Conservation (phyloP, 2,888 invertebrate genomes). For the Drosophila colorata region DNA sequence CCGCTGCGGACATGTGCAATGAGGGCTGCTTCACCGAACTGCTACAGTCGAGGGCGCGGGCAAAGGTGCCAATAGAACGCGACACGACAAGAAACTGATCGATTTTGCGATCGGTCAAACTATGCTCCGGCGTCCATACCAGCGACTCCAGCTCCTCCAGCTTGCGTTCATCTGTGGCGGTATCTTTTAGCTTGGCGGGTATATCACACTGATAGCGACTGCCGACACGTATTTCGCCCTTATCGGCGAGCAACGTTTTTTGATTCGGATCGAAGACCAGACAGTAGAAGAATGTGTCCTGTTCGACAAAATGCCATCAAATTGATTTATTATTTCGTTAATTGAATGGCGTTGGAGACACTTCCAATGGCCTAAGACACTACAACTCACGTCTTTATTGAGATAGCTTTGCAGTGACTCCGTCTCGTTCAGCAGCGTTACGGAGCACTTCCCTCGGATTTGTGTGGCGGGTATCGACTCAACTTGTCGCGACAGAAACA, state of each 20-base stretch:
- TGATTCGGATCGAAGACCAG: slow-evolving; percentile 99
- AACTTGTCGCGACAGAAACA: slow-evolving; percentile 98
- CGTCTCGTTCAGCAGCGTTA: slow-evolving; percentile 99
- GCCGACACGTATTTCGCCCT: slow-evolving; percentile 97
- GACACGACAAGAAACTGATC: slow-evolving; percentile 99
- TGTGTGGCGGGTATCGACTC: slow-evolving; percentile 99
- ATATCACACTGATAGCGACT: slow-evolving; percentile 98
- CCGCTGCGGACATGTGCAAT: slow-evolving; percentile 99
- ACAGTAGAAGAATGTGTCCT: slow-evolving; percentile 99
- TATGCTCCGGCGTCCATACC: slow-evolving; percentile 97
- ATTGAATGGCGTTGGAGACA: background rate
- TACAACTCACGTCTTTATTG: slow-evolving; percentile 94
- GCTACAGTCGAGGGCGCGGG: slow-evolving; percentile 98
- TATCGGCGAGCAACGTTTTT: slow-evolving; percentile 99
- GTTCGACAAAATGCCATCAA: slow-evolving; percentile 58
- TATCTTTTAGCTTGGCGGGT: slow-evolving; percentile 92
- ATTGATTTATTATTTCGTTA: background rate
- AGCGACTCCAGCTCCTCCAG: slow-evolving; percentile 94
- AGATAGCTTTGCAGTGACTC: slow-evolving; percentile 98
- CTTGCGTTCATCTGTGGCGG: slow-evolving; percentile 88
- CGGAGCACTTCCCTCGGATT: slow-evolving; percentile 99
- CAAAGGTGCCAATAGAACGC: slow-evolving; percentile 98
- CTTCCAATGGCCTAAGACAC: slow-evolving; percentile 45
- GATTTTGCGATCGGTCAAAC: slow-evolving; percentile 96
- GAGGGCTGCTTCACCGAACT: slow-evolving; percentile 99